These are phyloP conservation scores for Phyto melanocephala DNA, from an alignment of 2,888 invertebrate species.

Conservation along the genomic window DNA sequence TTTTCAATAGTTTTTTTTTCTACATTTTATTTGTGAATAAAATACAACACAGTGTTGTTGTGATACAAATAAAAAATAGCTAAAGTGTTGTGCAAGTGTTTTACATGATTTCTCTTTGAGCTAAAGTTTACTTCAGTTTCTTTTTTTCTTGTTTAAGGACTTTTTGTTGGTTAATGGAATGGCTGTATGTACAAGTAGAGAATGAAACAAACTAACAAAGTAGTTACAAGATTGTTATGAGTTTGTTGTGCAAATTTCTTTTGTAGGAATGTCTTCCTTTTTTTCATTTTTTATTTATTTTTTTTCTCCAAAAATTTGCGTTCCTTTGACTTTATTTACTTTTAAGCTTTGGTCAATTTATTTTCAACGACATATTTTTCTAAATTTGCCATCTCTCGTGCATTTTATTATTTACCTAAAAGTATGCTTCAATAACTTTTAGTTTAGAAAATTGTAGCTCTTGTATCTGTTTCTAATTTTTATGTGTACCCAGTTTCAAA, in stretches of 20 bases:
- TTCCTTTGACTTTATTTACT: constrained; percentile 44
- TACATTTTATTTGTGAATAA: background rate
- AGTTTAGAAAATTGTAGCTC: constrained; percentile 34
- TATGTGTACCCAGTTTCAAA: background rate
- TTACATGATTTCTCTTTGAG: constrained; percentile 23
- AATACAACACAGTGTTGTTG: background rate
- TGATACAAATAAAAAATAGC: background rate
- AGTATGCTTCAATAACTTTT: constrained; percentile 58
- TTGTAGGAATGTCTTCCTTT: background rate
- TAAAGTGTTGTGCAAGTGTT: constrained; percentile 14
- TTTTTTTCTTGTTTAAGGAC: background rate
- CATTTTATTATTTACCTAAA: constrained; percentile 51
- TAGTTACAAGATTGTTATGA: constrained; percentile 8
- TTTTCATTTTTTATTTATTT: background rate
- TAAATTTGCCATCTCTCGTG: background rate
- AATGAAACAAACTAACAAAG: background rate
- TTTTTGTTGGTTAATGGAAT: background rate
- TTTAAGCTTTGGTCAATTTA: constrained; percentile 56
- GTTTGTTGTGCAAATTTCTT: constrained; percentile 1
- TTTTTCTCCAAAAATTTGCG: constrained; percentile 15
- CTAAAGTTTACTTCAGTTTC: background rate
- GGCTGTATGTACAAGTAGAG: too few species aligned
- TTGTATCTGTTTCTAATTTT: constrained; percentile 36
- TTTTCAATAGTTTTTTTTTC: background rate
- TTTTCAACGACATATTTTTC: constrained; percentile 13